phyloP scores from a whole-genome alignment of 2,797 vertebrate species.

The Sylvia borin region DNA sequence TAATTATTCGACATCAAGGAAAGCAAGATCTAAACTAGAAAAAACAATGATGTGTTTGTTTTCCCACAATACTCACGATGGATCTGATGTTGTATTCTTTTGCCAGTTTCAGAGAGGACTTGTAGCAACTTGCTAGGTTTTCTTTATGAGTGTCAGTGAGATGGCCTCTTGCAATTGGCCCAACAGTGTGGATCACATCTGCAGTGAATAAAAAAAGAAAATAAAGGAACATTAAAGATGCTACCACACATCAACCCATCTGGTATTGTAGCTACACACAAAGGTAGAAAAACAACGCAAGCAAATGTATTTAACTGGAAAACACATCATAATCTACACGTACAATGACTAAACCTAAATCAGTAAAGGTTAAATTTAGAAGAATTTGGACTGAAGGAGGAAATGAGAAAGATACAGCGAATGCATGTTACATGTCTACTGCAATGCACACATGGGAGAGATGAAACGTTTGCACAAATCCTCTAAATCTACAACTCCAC shows the following conservation, averaged over 20 bases:
- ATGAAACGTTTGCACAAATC: not conserved
- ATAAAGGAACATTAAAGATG: not conserved
- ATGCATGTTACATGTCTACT: accelerated
- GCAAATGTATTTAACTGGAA: not conserved
- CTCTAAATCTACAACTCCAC: not conserved
- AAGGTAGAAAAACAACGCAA: not conserved
- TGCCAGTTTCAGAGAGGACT: constrained; percentile 90
- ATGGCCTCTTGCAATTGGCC: constrained; percentile 93
- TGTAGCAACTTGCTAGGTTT: constrained; percentile 93
- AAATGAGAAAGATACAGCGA: not conserved
- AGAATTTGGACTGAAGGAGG: not conserved
- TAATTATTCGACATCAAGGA: not conserved
- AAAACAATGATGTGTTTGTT: not conserved
- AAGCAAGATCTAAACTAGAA: not conserved
- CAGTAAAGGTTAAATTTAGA: not conserved
- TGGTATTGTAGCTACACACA: not conserved
- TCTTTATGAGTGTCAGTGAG: constrained; percentile 85
- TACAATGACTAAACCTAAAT: not conserved
- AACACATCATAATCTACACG: not conserved
- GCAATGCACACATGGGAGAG: not conserved
- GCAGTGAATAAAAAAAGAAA: constrained; percentile 5
- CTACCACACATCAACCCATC: accelerated
- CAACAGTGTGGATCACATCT: constrained; percentile 99
- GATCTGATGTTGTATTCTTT: constrained; percentile 89
- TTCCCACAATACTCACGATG: constrained; percentile 85